A percentile compares a stretch with the other conserved stretches of the same genome.
Conservation (phyloP, 2,888 invertebrate genomes). For the Cephus spinipes region DNA sequence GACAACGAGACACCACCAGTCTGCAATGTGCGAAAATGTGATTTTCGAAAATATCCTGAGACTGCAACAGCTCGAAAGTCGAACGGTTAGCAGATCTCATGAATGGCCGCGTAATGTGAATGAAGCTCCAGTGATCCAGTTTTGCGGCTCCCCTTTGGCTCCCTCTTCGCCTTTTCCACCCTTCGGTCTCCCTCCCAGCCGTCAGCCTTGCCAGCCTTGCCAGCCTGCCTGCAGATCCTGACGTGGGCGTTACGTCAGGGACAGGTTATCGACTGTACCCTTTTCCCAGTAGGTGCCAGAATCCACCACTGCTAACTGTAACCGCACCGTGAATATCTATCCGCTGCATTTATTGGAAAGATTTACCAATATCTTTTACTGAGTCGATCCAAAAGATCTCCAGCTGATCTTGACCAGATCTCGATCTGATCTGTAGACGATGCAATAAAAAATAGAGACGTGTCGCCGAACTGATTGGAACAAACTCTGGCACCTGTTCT, state of each 20-base stretch:
- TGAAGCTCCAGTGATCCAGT: constrained; percentile 66
- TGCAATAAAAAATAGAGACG: too few relatives aligned
- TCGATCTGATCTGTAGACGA: too few relatives aligned
- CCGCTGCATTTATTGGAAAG: constrained; percentile 40
- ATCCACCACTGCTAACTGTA: constrained; percentile 15
- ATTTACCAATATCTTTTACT: not conserved
- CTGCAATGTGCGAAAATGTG: not conserved
- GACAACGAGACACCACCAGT: not conserved
- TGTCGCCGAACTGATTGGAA: too few relatives aligned
- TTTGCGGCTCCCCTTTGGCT: constrained; percentile 47
- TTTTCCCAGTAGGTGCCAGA: not conserved
- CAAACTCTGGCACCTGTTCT: too few relatives aligned
- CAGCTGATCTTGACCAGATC: too few relatives aligned
- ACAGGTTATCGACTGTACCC: constrained; percentile 57
- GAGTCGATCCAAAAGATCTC: too few relatives aligned
- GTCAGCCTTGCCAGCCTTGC: constrained; percentile 41
- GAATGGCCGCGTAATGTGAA: constrained; percentile 67
- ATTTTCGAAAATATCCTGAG: not conserved
- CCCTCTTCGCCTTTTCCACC: constrained; percentile 30
- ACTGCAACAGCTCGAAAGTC: constrained; percentile 47
- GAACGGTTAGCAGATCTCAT: constrained; percentile 65
- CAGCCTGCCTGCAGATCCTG: constrained; percentile 51
- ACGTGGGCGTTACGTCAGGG: constrained; percentile 56
- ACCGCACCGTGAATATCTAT: constrained; percentile 51
- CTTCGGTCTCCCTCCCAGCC: constrained; percentile 23